A percentile compares a stretch with the other conserved stretches of the same genome.
phyloP scores from a whole-genome alignment of 2,113 vertebrate species.

The Paraplagusia blochii region DNA sequence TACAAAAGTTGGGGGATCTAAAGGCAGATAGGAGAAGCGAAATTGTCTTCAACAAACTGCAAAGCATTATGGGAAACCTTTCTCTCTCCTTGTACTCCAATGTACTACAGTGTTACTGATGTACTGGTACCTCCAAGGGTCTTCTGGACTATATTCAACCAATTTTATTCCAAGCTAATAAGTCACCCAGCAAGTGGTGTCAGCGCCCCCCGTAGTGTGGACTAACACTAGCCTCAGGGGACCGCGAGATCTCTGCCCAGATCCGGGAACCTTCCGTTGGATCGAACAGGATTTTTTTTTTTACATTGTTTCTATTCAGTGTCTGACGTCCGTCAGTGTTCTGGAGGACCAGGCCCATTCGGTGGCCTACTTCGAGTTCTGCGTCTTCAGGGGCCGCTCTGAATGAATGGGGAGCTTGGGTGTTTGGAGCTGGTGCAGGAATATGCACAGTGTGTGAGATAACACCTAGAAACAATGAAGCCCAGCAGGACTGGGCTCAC shows the following conservation, averaged over 20 bases:
- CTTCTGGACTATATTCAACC: too few relatives aligned
- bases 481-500: constrained; percentile 35
- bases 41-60: too few relatives aligned
- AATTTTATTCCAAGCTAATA: background rate
- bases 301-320: background rate
- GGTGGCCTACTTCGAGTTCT: constrained; percentile 53
- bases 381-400: constrained; percentile 50
- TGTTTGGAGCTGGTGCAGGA: constrained; percentile 27
- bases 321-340: constrained; percentile 17
- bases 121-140: too few relatives aligned
- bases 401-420: constrained; percentile 33
- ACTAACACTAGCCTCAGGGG: too few relatives aligned
- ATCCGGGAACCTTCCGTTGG: constrained; percentile 17
- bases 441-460: constrained; percentile 47
- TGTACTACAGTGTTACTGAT: too few relatives aligned
- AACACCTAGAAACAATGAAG: constrained; percentile 59
- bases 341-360: constrained; percentile 22
- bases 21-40: too few relatives aligned
- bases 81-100: too few relatives aligned
- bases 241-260: too few relatives aligned
- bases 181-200: background rate
- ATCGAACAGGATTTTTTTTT: constrained; percentile 28
- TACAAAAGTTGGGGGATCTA: too few relatives aligned
- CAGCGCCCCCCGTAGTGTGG: too few relatives aligned
- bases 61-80: too few relatives aligned